Percentiles rank a stretch among this genome's conserved stretches.
phyloP scores from a whole-genome alignment of 2,888 invertebrate species.

The Catonia carolina region DNA sequence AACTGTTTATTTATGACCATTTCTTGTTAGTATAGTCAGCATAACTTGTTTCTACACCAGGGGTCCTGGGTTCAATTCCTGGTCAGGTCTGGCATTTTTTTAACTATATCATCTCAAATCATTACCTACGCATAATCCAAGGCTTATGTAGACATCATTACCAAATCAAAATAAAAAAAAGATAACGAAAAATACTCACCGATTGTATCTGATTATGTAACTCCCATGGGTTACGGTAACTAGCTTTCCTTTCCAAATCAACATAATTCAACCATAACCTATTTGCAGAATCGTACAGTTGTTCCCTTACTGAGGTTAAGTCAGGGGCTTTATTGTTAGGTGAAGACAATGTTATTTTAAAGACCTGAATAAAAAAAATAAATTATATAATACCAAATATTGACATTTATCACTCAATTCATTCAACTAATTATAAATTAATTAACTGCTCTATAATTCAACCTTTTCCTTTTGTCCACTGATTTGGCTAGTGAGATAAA shows the following conservation, averaged over 20 bases:
- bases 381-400: neutral
- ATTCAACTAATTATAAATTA: neutral
- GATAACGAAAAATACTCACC: slow-evolving; percentile 40
- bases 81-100: no score
- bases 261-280: slow-evolving; percentile 88
- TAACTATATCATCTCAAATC: no score
- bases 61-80: no score
- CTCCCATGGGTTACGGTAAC: slow-evolving; percentile 79
- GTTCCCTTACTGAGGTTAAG: slow-evolving; percentile 67
- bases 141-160: no score
- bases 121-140: no score
- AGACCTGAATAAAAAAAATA: slow-evolving; percentile 38
- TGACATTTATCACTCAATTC: neutral
- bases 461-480: no score
- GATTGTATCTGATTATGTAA: slow-evolving; percentile 93
- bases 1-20: no score
- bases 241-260: slow-evolving; percentile 80
- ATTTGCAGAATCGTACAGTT: slow-evolving; percentile 78
- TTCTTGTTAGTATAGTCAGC: no score
- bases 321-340: slow-evolving; percentile 62
- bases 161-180: no score
- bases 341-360: slow-evolving; percentile 45
- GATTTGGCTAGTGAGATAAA: no score
- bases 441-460: neutral
- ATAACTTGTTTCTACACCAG: no score